Evolutionary conservation across 2,797 vertebrate species (phyloP).

Genomic region (Cheracebus regulus): DNA sequence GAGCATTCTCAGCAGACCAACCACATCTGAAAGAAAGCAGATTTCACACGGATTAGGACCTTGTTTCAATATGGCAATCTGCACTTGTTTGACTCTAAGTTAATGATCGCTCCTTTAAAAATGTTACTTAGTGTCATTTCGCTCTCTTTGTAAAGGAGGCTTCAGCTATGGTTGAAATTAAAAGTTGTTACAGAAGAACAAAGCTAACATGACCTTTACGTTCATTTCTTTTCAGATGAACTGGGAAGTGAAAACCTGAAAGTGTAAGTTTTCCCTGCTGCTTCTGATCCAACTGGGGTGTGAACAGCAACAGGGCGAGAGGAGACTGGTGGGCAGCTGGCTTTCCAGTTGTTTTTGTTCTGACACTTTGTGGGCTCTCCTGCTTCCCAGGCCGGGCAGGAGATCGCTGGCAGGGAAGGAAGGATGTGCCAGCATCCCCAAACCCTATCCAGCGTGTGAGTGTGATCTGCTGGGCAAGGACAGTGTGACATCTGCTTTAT

Average conservation of each 20-base stretch:
- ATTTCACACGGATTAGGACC: not conserved
- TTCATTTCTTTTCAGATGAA: constrained; percentile 83
- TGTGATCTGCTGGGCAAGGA: no score
- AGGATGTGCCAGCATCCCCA: not conserved
- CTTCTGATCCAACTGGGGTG: constrained; percentile 85
- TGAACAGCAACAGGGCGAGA: constrained; percentile 86
- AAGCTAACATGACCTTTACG: constrained; percentile 32
- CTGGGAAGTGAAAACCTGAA: constrained; percentile 84
- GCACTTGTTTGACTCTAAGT: not conserved
- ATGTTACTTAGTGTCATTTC: not conserved
- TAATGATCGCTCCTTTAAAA: not conserved
- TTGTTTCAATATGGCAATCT: not conserved
- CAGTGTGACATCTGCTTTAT: not conserved
- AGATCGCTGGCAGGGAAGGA: not conserved
- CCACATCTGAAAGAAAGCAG: not conserved
- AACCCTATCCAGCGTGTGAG: not conserved
- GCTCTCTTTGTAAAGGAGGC: not conserved
- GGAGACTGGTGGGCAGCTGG: not conserved
- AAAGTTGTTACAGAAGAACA: not conserved
- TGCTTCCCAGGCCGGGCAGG: not conserved
- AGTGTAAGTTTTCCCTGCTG: constrained; percentile 80
- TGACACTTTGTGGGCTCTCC: not conserved
- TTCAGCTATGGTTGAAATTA: not conserved
- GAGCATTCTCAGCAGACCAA: accelerated
- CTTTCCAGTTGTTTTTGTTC: not conserved